Evolutionary conservation across 2,888 invertebrate genomes (phyloP).

Genomic region (Rhyacophila evoluta): DNA sequence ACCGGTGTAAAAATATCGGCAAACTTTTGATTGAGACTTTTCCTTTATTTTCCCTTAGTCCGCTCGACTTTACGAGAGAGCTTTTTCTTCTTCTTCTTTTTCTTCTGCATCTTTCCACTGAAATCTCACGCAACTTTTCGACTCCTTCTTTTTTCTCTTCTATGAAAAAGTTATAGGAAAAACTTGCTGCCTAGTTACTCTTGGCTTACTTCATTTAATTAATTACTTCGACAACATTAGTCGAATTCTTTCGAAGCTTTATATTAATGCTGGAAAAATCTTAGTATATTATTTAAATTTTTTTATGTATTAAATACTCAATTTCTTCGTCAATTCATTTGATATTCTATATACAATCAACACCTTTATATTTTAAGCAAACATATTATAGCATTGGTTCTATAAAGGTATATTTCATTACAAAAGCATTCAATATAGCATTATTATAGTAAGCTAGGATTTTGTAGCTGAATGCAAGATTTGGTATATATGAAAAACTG

Average conservation of each 20-base stretch:
- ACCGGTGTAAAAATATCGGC: constrained; percentile 13
- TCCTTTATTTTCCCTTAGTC: background rate
- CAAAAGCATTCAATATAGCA: too few species aligned
- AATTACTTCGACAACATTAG: background rate
- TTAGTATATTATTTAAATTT: too few species aligned
- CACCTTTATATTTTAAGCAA: too few species aligned
- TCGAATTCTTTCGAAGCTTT: background rate
- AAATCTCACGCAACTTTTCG: constrained; percentile 20
- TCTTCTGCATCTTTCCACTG: too few species aligned
- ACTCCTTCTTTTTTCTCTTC: constrained; percentile 3
- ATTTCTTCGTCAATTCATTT: too few species aligned
- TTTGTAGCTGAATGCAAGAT: too few species aligned
- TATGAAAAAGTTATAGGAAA: background rate
- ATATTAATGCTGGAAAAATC: background rate
- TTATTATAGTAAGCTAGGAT: too few species aligned
- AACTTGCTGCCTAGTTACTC: background rate
- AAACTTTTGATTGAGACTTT: constrained; percentile 36
- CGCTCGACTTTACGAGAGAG: background rate
- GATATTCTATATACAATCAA: too few species aligned
- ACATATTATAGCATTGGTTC: too few species aligned
- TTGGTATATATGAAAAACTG: too few species aligned
- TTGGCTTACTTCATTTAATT: background rate
- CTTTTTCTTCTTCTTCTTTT: background rate
- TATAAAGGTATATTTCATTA: too few species aligned
- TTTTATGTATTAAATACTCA: too few species aligned